These are phyloP conservation scores for Acridotheres tristis DNA, from an alignment of 2,797 vertebrate species.

Conservation along the genomic window DNA sequence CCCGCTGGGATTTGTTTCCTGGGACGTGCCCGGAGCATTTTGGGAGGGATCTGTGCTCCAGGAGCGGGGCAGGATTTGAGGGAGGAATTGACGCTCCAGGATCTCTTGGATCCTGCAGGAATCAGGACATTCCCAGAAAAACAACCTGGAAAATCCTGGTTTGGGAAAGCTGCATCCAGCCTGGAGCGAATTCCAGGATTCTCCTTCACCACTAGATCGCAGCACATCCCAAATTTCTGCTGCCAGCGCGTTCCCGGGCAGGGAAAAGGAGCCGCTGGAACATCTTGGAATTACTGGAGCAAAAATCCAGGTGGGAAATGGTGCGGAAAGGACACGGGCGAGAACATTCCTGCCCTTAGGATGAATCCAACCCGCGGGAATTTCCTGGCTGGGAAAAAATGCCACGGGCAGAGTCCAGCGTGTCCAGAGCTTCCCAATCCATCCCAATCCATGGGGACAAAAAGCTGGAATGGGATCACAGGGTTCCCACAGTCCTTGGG, in stretches of 20 bases:
- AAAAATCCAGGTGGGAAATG: not conserved
- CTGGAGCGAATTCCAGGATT: not conserved
- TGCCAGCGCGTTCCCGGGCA: fast-evolving
- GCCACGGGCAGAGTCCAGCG: fast-evolving
- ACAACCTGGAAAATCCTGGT: not conserved
- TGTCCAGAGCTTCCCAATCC: not conserved
- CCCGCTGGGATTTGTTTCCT: not conserved
- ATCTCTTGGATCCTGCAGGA: not conserved
- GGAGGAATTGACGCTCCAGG: not conserved
- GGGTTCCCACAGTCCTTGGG: not conserved
- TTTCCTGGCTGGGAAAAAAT: not conserved
- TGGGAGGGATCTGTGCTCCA: not conserved
- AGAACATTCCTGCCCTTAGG: not conserved
- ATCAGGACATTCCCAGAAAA: not conserved
- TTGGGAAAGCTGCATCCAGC: not conserved
- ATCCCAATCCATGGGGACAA: too few species aligned
- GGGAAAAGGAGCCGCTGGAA: not conserved
- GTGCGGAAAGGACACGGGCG: not conserved
- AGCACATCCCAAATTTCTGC: slow-evolving; percentile 30
- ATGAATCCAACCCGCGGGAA: not conserved
- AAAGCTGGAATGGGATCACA: fast-evolving
- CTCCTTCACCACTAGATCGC: slow-evolving; percentile 56
- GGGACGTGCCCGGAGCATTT: not conserved
- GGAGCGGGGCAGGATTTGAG: not conserved
- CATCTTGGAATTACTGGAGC: not conserved